These are phyloP conservation scores for Trimorus sp. DNA, from an alignment of 2,888 invertebrate genomes.

Conservation along the genomic window DNA sequence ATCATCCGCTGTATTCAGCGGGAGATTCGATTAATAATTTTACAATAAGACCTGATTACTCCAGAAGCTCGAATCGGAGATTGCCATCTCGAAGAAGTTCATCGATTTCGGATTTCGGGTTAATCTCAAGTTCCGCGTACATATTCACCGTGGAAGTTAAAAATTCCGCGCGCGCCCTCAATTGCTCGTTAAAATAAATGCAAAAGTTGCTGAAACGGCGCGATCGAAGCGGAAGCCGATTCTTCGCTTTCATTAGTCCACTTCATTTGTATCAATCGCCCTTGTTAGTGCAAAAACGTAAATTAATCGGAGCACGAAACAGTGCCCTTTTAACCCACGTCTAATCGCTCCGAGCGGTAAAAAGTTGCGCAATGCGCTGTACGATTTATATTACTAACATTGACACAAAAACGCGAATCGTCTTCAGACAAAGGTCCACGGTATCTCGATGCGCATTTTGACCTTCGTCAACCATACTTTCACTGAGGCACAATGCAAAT, in stretches of 20 bases:
- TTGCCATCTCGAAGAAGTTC: not conserved
- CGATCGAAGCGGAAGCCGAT: too few species aligned
- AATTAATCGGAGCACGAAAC: not conserved
- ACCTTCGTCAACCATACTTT: conserved; percentile 41
- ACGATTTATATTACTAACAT: conserved; percentile 9
- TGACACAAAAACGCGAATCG: conserved; percentile 14
- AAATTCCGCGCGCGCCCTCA: conserved; percentile 6
- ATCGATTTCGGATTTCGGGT: conserved; percentile 1
- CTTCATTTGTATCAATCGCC: too few species aligned
- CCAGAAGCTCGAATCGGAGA: not conserved
- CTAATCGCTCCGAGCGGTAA: conserved; percentile 2
- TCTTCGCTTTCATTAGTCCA: too few species aligned
- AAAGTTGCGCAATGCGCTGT: conserved; percentile 7
- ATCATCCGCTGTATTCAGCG: not conserved
- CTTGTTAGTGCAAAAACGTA: too few species aligned
- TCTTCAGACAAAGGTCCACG: conserved; percentile 9
- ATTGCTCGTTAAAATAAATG: conserved; percentile 4
- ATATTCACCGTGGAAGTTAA: not conserved
- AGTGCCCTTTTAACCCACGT: not conserved
- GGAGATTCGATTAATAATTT: not conserved
- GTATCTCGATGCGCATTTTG: conserved; percentile 30
- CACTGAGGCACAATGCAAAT: conserved; percentile 33
- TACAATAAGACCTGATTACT: conserved; percentile 1
- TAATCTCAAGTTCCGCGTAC: not conserved
- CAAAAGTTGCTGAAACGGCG: too few species aligned